Base-by-base conservation (phyloP, 2,888 invertebrate genomes). In the Andrena praecox region DNA sequence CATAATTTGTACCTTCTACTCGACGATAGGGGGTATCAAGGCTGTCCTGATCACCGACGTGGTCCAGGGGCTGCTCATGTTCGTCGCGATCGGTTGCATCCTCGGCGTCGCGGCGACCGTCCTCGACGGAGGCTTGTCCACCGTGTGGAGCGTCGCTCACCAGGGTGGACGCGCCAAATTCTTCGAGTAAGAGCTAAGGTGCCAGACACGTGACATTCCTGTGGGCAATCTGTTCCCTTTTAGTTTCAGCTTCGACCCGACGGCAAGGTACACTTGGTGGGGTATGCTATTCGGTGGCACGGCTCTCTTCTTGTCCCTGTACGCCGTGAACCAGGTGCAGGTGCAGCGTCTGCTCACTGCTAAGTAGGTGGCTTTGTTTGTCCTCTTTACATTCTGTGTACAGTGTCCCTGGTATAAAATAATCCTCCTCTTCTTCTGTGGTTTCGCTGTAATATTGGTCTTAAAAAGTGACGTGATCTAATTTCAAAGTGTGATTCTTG, bases 11-110 rank as follows among this genome's bases (percentile, higher is more conserved):
- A 97, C 97, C 0, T 97, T 98, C 92, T 98, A 98, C 92, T 97
- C 98, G 0, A 96, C 97, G 0, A 95, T 98, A 85, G 98, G 98
- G 31, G 98, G 98, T 27, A 98, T 98, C 96, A 98, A 98, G 93
- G 98, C 98, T 1, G 98, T 98, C 0, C 94, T 98, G 70, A 96
- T 98, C 87, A 98, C 98, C 0, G 98, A 98, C 92, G 96, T 98
- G 0, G 96, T 98, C 86, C 97, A 97, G 91, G 97, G 97, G 0
- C 80, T 97, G 2, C 95, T 98, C 3, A 98, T 98, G 98, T 97
- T 97, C 92, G 96, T 95, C 3, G 97, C 98, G 0, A 95, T 98
- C 20, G 96, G 96, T 86, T 96, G 97, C 90, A 95, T 98, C 1
- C 96, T 98, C 16, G 95, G 97, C 67, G 96, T 96, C 87, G 97